Base-by-base conservation (phyloP, 2,888 invertebrate species). In the Callyntrura guangdongensis region DNA sequence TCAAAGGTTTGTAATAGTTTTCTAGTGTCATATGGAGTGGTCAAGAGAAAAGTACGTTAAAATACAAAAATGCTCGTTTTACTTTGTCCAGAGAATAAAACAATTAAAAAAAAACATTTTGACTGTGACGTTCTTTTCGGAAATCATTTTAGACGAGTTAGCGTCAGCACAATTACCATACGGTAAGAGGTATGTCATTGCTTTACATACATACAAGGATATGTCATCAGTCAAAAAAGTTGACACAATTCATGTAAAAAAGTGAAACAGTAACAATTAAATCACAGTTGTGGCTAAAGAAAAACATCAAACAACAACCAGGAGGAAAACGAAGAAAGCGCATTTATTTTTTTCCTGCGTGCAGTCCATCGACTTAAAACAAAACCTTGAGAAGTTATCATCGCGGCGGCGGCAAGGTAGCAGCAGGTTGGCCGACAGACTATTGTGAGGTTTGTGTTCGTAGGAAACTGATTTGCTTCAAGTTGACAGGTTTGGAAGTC, bases 401-500 rank as follows among this genome's bases (percentile, higher is more conserved):
- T 47, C 81, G 56, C 69, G 89, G 89, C 89, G 89, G 89, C 89
- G 89, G 89, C 89, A 89, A 83, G 89, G 77, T 83, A 89, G 89
- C 89, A 89, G 89, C 89, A 83, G 72, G 89, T 64, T 74, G 88
- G 74, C 89, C 72, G 83, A 77, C 77, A 12, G 74, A 89, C 74
- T 64, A 17, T 49, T 69, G 27, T 53, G 27, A 49, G 11, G 45
- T 17, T 74, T 56, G 45, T 3, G 64, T 67, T 6, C 17, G 22
- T 64, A 49, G 22, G 27, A 83, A 27, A 49, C 72, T 83, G 82
- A 83, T 83, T 89, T 89, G 72, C 83, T 83, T 83, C 77, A 89
- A 83, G 89, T 74, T 89, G 89, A 89, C 89, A 89, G 89, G 83
- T 83, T 89, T 83, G 74, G 89, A 88, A 89, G 89, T 74, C 82